Percentiles rank a stretch among this genome's conserved stretches.
phyloP scores from a whole-genome alignment of 2,113 vertebrate species.

The Elaphurus davidianus region DNA sequence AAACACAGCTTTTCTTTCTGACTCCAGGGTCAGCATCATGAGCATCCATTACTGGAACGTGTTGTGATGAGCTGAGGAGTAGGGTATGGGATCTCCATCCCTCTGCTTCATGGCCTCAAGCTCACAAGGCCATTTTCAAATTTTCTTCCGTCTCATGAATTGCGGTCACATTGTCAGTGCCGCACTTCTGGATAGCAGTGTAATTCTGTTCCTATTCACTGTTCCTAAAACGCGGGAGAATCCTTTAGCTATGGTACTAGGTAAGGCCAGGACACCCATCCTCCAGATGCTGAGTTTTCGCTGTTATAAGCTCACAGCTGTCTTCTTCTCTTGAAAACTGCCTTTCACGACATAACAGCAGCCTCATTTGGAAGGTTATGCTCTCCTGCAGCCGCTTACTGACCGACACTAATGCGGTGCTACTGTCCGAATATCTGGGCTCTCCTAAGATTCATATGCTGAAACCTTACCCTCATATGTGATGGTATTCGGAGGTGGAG shows the following conservation, averaged over 20 bases:
- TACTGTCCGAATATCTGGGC: neutral
- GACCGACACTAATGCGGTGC: neutral
- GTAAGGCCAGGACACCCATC: too few species aligned
- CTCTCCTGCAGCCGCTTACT: neutral
- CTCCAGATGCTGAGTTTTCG: neutral
- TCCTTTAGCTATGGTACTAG: neutral
- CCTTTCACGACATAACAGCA: neutral
- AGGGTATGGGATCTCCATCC: neutral
- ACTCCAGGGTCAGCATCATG: neutral
- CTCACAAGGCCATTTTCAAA: neutral
- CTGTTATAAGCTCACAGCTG: neutral
- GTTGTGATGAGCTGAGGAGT: too few species aligned
- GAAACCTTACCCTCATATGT: neutral
- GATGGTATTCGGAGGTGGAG: neutral
- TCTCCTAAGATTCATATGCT: neutral
- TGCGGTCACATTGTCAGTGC: neutral
- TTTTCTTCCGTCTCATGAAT: neutral
- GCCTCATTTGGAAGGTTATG: neutral
- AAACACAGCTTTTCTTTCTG: neutral
- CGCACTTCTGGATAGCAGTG: neutral
- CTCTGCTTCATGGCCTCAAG: neutral
- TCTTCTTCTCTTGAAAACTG: neutral
- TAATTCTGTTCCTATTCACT: neutral
- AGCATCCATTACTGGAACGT: neutral
- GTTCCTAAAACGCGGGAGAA: neutral